Evolutionary conservation across 1,140 invertebrate species (phyloP).

Genomic region (Medauroidea extradentata): DNA sequence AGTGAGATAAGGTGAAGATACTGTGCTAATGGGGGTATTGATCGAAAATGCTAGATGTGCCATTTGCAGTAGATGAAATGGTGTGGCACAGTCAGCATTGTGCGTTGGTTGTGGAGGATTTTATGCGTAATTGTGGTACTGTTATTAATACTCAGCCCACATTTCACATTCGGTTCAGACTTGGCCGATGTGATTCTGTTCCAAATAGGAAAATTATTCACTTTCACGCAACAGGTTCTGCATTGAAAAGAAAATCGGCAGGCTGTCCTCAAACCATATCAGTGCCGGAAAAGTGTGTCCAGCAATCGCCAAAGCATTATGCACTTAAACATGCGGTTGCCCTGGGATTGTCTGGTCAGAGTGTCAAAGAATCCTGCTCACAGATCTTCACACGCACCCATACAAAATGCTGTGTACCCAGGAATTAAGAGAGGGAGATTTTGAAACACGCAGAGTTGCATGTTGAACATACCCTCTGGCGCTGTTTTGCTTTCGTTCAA

Average conservation of each 20-base stretch:
- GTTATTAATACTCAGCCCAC: constrained; percentile 12
- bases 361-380: too few species aligned
- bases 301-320: constrained; percentile 5
- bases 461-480: background rate
- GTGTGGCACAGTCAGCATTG: constrained; percentile 18
- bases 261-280: constrained; percentile 2
- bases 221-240: background rate
- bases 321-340: background rate
- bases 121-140: constrained; percentile 16
- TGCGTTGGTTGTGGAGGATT: constrained; percentile 21
- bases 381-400: too few species aligned
- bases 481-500: constrained; percentile 15
- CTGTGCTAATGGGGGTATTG: too few species aligned
- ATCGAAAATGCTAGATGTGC: too few species aligned
- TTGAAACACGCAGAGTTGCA: too few species aligned
- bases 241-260: too few species aligned
- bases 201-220: constrained; percentile 13
- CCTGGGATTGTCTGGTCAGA: background rate
- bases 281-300: constrained; percentile 1
- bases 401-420: too few species aligned
- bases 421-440: background rate
- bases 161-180: constrained; percentile 10
- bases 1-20: too few species aligned
- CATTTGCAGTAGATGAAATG: constrained; percentile 17
- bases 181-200: too few species aligned